Evolutionary conservation across 2,113 vertebrate genomes (phyloP).

Genomic region (Sakesphorus luctuosus): DNA sequence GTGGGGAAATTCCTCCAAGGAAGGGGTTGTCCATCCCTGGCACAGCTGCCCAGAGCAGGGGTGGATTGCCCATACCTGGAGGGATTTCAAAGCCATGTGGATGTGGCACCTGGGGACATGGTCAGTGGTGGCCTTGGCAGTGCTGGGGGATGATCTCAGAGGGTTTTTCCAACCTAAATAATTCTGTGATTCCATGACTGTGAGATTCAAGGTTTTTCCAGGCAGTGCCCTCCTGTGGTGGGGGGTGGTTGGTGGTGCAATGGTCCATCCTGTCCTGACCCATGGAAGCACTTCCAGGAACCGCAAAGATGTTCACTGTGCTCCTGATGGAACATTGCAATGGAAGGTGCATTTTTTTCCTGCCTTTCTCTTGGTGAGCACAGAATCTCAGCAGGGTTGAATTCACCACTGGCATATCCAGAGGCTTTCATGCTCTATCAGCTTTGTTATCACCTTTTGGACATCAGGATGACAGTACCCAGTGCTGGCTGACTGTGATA

Average conservation of each 20-base stretch:
- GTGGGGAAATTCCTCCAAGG: not conserved
- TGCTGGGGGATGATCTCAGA: not conserved
- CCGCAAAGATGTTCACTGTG: rapidly evolving
- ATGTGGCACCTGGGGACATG: not conserved
- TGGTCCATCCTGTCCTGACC: not conserved
- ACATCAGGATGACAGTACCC: not conserved
- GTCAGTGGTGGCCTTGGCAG: not conserved
- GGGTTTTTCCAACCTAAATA: not conserved
- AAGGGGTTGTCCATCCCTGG: not conserved
- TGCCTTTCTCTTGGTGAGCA: not conserved
- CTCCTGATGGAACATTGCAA: not conserved
- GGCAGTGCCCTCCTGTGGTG: not conserved
- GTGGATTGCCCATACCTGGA: not conserved
- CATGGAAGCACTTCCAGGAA: rapidly evolving
- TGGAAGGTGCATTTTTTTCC: not conserved
- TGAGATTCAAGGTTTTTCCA: not conserved
- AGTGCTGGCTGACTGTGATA: not conserved
- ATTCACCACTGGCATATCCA: not conserved
- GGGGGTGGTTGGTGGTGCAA: not conserved
- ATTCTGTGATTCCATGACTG: no score
- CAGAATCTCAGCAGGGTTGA: not conserved
- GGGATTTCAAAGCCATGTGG: not conserved
- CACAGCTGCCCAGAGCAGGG: not conserved
- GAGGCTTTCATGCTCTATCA: not conserved
- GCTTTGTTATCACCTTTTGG: not conserved